Percentiles rank a stretch among this genome's conserved stretches.
phyloP scores from a whole-genome alignment of 2,888 invertebrate genomes.

The Mythimna loreyi region DNA sequence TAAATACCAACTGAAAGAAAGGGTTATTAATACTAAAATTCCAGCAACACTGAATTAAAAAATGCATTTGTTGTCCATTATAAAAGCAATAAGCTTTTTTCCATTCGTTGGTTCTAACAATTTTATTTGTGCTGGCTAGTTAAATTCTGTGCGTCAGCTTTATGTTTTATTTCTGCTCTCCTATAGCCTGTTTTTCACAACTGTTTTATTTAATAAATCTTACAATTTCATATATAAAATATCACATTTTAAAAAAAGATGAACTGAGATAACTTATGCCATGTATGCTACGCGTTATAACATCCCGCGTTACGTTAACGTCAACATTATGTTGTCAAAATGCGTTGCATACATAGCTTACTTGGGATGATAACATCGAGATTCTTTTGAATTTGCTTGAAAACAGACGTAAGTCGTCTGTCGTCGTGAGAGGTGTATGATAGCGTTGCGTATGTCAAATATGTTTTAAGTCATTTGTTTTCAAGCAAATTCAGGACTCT shows the following conservation, averaged over 20 bases:
- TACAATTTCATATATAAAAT: not conserved
- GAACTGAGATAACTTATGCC: too few species aligned
- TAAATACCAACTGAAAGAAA: slow-evolving; percentile 15
- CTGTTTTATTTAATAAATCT: slow-evolving; percentile 10
- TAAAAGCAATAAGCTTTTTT: slow-evolving; percentile 43
- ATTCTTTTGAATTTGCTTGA: too few species aligned
- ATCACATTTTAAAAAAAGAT: not conserved
- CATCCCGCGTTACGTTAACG: too few species aligned
- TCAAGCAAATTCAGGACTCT: too few species aligned
- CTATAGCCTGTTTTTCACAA: slow-evolving; percentile 4
- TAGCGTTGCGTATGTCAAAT: too few species aligned
- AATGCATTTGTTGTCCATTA: slow-evolving; percentile 36
- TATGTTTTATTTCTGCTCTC: slow-evolving; percentile 27
- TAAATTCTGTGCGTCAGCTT: slow-evolving; percentile 24
- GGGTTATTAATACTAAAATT: slow-evolving; percentile 27
- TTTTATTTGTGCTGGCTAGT: slow-evolving; percentile 36
- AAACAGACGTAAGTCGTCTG: too few species aligned
- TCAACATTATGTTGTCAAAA: too few species aligned
- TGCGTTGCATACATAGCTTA: too few species aligned
- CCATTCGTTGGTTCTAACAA: slow-evolving; percentile 29
- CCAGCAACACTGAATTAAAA: slow-evolving; percentile 11
- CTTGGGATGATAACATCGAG: too few species aligned
- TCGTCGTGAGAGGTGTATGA: too few species aligned
- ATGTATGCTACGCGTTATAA: too few species aligned
- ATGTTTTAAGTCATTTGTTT: too few species aligned